Base-by-base conservation (phyloP, 2,113 vertebrate genomes). In the Nibea coibor region DNA sequence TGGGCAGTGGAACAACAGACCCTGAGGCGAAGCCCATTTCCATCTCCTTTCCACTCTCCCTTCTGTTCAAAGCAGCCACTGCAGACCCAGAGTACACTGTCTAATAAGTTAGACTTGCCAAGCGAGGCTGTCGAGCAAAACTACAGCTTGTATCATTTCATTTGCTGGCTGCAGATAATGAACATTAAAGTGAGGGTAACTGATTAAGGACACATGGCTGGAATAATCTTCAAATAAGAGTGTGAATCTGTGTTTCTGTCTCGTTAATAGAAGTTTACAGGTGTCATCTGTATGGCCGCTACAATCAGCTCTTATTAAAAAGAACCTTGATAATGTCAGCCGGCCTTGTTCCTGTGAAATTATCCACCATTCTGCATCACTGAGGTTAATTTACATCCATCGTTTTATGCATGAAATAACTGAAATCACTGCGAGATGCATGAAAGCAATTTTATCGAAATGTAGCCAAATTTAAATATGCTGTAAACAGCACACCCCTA, bases 1-100 rank as follows among this genome's bases (percentile, higher is more conserved):
- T 87, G 81, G 89, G 87, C 90, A 88, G 85, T 61, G 77, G 86
- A 85, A 88, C 82, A 91, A 86, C 88, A 86, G 74, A 85, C 82
- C 92, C 89, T 39, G 81, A 86, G 90, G 89, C 85, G 76, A 88
- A 75, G 81, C 82, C 89, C 77, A 17, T 85, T 89, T 89, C 82
- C 84, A 84, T 85, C 87, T 87, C 81, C 62, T 85, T 50, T 86
- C 79, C 78, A 51, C 81, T 86, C 85, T 88, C 83, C 89, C 88
- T 84, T 88, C 90, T 91, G 91, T 84, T 90, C 83, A 65, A 54
- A 82, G 77, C 66, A 75, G 89, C 92, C 85, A 78, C 86, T 82
- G 88, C 84, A 87, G 81, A 86, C 61, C 68, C 85, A 65, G 53
- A 73, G 74, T 75, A 85, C 72, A 63, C 89, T 70, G 83, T 80